Percentiles rank a stretch among this genome's conserved stretches.
Conservation (phyloP, 1,140 invertebrate genomes). For the Heliconius himera region DNA sequence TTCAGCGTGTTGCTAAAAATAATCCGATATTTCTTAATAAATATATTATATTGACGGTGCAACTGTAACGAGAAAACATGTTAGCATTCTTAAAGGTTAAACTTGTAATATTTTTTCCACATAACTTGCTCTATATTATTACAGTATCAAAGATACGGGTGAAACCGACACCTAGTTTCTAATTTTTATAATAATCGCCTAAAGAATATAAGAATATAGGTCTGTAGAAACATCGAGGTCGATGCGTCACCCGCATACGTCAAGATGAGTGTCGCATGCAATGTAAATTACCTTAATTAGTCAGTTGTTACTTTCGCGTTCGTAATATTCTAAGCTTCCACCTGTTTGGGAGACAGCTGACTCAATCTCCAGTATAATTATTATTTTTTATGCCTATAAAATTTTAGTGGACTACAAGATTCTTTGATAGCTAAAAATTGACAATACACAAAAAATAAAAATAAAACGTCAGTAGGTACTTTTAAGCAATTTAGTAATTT, state of each 20-base stretch:
- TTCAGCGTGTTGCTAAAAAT: no score
- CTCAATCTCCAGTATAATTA: conserved; percentile 18
- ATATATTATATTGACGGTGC: no score
- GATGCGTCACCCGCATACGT: conserved; percentile 34
- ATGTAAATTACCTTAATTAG: conserved; percentile 36
- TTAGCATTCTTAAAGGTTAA: no score
- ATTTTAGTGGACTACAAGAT: conserved; percentile 23
- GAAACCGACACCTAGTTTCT: background rate
- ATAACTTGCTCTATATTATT: background rate
- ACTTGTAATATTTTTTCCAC: no score
- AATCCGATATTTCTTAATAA: no score
- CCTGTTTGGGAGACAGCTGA: conserved; percentile 33
- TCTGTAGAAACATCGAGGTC: background rate
- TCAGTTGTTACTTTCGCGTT: conserved; percentile 31
- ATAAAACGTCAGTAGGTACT: background rate
- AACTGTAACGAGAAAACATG: no score
- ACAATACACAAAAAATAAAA: background rate
- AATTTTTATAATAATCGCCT: background rate
- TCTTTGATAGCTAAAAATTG: conserved; percentile 7
- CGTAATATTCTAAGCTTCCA: conserved; percentile 33
- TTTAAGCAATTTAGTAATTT: background rate
- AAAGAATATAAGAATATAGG: conserved; percentile 5
- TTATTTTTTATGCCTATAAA: conserved; percentile 26
- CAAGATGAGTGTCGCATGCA: conserved; percentile 35
- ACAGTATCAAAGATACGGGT: conserved; percentile 17